A percentile compares a stretch with the other conserved stretches of the same genome.
phyloP scores from a whole-genome alignment of 1,140 invertebrate genomes.

The Macrocentrus cingulum region DNA sequence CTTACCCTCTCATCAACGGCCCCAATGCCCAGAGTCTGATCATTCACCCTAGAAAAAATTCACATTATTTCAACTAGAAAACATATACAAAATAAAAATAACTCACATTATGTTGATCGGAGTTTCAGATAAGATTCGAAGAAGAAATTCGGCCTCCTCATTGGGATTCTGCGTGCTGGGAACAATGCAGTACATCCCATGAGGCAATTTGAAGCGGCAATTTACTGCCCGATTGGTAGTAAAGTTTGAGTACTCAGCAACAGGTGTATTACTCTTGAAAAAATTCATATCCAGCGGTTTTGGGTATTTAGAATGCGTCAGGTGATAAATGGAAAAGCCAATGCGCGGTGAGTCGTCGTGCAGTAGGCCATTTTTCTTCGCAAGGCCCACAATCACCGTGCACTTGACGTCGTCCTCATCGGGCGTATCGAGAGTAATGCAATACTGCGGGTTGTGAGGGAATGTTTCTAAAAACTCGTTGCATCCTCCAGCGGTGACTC shows the following conservation, averaged over 20 bases:
- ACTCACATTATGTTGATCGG: conserved; percentile 84
- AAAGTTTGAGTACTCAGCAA: conserved; percentile 89
- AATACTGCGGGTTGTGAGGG: conserved; percentile 94
- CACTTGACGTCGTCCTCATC: conserved; percentile 94
- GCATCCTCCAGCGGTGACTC: conserved; percentile 95
- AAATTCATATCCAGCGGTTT: conserved; percentile 87
- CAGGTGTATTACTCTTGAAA: conserved; percentile 94
- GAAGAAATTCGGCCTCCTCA: conserved; percentile 93
- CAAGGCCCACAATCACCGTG: conserved; percentile 90
- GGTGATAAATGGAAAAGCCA: conserved; percentile 92
- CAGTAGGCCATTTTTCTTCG: conserved; percentile 90
- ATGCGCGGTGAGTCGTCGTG: conserved; percentile 94
- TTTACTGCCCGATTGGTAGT: conserved; percentile 95
- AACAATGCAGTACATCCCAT: conserved; percentile 93
- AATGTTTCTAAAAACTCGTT: conserved; percentile 95
- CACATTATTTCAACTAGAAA: conserved; percentile 1
- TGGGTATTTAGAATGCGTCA: conserved; percentile 74
- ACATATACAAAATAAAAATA: conserved; percentile 17
- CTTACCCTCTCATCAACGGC: conserved; percentile 68
- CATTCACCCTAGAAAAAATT: conserved; percentile 75
- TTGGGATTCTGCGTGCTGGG: conserved; percentile 97
- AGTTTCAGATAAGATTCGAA: conserved; percentile 95
- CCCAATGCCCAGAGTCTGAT: conserved; percentile 78
- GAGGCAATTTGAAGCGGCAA: conserved; percentile 88
- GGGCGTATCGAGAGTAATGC: conserved; percentile 82